Evolutionary conservation across 1,140 invertebrate genomes (phyloP), one percentile per base, ranked within the genome.

Genomic region (Leptinotarsa lineolata): DNA sequence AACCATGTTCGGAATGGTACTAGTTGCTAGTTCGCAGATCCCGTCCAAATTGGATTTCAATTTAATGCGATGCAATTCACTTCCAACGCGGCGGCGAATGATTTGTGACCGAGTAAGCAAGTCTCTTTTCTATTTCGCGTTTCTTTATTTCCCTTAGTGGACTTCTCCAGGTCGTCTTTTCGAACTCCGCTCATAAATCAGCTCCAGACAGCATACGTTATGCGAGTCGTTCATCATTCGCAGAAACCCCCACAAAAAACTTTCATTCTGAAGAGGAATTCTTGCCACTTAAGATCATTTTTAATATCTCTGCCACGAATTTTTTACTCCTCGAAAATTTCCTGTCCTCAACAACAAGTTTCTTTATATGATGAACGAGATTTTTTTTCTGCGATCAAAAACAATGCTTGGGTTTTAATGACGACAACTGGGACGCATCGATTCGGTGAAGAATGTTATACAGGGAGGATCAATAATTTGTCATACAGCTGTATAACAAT

Each of bases 71-170:
- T 63, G 61, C 61, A 63, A 63, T 63, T 30, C 61, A 63, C 61
- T 63, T 20, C 16, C 20, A 30, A 63, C 61, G 61, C 20, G 13
- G 20, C 61, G 15, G 20, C 48, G 79, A 81, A 81, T 84, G 83
- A 84, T 84, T 84, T 84, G 83, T 83, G 77, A 77, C 72, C 77
- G 79, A 77, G 77, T 79, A 81, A 83, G 81, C 78, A 83, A 82
- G 80, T 82, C 78, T 72, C 74, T 84, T 83, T 84, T 84, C 83
- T 84, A 84, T 84, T 83, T 83, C 78, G 77, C 79, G 79, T 78
- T 83, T 77, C 81, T 84, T 83, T 82, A 81, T 84, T 81, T 83
- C 78, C 74, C 75, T 83, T 81, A 81, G 79, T 79, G 75, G 75
- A 76, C 78, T 70, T 76, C 78, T 78, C 74, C 73, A 68, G 74